Evolutionary conservation across 2,113 vertebrate genomes (phyloP).

Genomic region (Pygoscelis antarcticus): DNA sequence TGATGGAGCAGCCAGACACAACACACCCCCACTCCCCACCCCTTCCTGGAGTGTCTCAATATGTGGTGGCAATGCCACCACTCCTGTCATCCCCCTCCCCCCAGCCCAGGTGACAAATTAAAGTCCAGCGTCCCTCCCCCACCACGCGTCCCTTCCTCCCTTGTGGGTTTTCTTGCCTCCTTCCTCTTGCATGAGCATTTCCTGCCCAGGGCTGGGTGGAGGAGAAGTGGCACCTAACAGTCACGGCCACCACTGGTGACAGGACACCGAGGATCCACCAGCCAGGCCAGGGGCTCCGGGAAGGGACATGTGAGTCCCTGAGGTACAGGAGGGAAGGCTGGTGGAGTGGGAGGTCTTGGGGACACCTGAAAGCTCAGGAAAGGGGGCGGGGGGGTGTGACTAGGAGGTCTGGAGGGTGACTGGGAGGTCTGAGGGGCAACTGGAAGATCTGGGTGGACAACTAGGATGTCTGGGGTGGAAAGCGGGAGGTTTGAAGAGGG

Average conservation of each 20-base stretch:
- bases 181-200: not conserved
- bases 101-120: not conserved
- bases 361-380: not conserved
- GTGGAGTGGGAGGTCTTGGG: not conserved
- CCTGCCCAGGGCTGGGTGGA: not conserved
- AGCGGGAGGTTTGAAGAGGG: too few relatives aligned
- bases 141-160: not conserved
- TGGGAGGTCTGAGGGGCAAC: not conserved
- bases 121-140: not conserved
- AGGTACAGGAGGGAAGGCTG: not conserved
- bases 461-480: not conserved
- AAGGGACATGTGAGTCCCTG: not conserved
- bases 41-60: not conserved
- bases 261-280: not conserved
- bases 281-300: not conserved
- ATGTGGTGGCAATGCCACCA: not conserved
- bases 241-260: not conserved
- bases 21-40: too few relatives aligned
- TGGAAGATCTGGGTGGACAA: not conserved
- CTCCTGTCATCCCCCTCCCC: not conserved
- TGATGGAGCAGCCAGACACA: not conserved
- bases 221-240: not conserved
- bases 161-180: not conserved
- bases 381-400: not conserved
- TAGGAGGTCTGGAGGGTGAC: not conserved